Percentiles rank a stretch among this genome's conserved stretches.
Conservation (phyloP, 2,888 invertebrate species). For the Leptopilina syphax region DNA sequence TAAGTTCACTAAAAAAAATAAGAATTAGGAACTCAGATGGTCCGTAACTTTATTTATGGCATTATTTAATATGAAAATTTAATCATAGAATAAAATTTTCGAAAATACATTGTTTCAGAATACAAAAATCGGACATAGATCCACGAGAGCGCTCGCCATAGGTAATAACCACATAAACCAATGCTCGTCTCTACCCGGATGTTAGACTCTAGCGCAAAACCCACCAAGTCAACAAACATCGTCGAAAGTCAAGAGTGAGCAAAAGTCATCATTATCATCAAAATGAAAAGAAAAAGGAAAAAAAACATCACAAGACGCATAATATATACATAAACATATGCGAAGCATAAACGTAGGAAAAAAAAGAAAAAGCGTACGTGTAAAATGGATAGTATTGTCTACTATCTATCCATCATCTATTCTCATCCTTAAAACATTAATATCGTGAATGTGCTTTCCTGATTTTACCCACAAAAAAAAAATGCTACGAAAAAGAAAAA, state of each 20-base stretch:
- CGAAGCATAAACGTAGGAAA: constrained; percentile 46
- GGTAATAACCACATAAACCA: constrained; percentile 61
- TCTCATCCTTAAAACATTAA: constrained; percentile 6
- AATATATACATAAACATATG: constrained; percentile 48
- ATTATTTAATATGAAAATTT: too few relatives aligned
- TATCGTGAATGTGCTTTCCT: too few relatives aligned
- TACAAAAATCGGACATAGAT: constrained; percentile 68
- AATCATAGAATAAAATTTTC: too few relatives aligned
- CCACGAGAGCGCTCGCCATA: constrained; percentile 65
- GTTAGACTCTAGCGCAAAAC: constrained; percentile 36
- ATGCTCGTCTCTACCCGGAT: constrained; percentile 69
- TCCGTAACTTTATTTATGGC: too few relatives aligned
- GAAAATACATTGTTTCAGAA: constrained; percentile 60
- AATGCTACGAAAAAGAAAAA: too few relatives aligned
- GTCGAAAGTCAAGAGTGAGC: constrained; percentile 40
- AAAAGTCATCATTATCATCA: constrained; percentile 40
- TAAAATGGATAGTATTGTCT: constrained; percentile 38
- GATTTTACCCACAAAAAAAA: too few relatives aligned
- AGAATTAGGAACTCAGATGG: too few relatives aligned
- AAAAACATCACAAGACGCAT: constrained; percentile 43
- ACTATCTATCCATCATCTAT: constrained; percentile 35
- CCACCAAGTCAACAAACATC: constrained; percentile 39
- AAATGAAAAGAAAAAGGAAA: too few relatives aligned
- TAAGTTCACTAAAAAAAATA: too few relatives aligned
- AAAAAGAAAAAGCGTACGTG: constrained; percentile 32